A percentile compares a stretch with the other conserved stretches of the same genome.
Conservation (phyloP, 2,797 vertebrate genomes). For the Gymnodraco acuticeps region DNA sequence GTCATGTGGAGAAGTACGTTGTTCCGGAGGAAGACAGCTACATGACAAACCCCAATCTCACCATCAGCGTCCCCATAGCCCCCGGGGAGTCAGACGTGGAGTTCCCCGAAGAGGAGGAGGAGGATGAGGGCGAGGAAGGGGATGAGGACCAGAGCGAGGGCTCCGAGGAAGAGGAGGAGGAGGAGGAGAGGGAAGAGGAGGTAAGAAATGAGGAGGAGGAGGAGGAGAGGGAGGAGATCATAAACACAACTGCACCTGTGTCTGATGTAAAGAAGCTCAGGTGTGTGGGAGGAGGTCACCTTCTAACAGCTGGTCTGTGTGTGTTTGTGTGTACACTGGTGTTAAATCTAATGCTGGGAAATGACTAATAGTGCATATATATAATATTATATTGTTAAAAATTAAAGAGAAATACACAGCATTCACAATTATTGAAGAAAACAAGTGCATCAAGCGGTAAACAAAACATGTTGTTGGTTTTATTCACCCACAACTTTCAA, state of each 20-base stretch:
- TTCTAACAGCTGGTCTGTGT: constrained; percentile 25
- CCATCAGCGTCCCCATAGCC: constrained; percentile 94
- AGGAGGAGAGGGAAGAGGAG: constrained; percentile 23
- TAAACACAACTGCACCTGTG: constrained; percentile 13
- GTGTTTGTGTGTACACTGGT: constrained; percentile 5
- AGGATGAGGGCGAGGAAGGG: constrained; percentile 87
- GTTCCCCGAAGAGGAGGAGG: constrained; percentile 86
- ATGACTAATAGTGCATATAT: no score
- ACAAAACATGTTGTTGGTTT: no score
- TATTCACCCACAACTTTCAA: no score
- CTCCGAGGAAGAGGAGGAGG: constrained; percentile 70
- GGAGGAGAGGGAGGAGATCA: not conserved
- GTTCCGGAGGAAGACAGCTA: constrained; percentile 87
- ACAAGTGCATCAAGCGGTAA: no score
- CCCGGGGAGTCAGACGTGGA: constrained; percentile 94
- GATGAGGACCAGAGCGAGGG: constrained; percentile 74
- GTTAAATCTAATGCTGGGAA: not conserved
- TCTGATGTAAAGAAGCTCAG: constrained; percentile 45
- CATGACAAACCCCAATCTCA: constrained; percentile 88
- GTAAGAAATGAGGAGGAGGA: not conserved
- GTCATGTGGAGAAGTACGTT: constrained; percentile 81
- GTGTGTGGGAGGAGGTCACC: constrained; percentile 34
- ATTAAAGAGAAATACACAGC: no score
- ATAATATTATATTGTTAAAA: no score
- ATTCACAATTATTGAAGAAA: no score